phyloP scores from a whole-genome alignment of 2,888 invertebrate species.

The Ceramica pisi region DNA sequence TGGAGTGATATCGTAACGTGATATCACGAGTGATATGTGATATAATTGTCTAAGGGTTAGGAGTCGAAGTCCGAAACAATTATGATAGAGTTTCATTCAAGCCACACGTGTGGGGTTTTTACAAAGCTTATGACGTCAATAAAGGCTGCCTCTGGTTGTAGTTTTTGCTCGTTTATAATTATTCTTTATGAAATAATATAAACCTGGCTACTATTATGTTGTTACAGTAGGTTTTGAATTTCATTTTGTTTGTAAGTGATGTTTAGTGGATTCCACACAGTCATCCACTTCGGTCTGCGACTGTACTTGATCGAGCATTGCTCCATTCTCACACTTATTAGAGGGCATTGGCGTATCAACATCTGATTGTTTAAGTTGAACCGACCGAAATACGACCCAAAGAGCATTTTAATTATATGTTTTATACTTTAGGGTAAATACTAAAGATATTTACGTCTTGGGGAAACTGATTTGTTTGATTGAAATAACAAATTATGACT shows the following conservation, averaged over 20 bases:
- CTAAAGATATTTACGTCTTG: background rate
- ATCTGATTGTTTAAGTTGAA: background rate
- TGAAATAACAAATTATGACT: background rate
- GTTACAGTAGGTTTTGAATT: background rate
- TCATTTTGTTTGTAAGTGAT: background rate
- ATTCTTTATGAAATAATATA: background rate
- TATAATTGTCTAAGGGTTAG: conserved; percentile 25
- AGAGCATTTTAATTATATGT: background rate
- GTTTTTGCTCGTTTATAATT: background rate
- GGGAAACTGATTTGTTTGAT: background rate
- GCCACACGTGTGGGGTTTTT: conserved; percentile 47
- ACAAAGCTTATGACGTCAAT: conserved; percentile 17
- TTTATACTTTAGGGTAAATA: background rate
- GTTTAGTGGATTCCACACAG: background rate
- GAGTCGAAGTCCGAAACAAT: conserved; percentile 49
- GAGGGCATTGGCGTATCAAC: conserved; percentile 12
- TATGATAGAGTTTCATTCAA: conserved; percentile 32
- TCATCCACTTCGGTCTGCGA: background rate
- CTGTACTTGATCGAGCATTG: conserved; percentile 1
- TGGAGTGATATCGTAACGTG: conserved; percentile 19
- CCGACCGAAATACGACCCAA: background rate
- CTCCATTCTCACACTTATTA: conserved; percentile 19
- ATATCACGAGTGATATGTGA: conserved; percentile 27
- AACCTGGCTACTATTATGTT: background rate
- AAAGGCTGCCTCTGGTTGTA: background rate